phyloP scores from a whole-genome alignment of 2,113 vertebrate genomes.

The Cyprinodon tularosa region DNA sequence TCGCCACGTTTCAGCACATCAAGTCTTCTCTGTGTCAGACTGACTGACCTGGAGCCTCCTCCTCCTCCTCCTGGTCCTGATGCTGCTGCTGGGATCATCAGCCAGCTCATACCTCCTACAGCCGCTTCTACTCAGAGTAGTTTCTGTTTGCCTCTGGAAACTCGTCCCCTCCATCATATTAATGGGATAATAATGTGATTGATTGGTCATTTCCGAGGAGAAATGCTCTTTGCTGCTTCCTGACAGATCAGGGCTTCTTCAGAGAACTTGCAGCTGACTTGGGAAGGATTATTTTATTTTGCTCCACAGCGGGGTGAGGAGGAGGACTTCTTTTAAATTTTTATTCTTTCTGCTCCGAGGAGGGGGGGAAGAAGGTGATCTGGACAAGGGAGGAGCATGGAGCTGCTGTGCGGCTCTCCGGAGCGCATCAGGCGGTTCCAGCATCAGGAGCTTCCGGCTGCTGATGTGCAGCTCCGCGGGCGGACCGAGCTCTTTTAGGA shows the following conservation, averaged over 20 bases:
- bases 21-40: background rate
- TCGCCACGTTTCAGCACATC: constrained; percentile 17
- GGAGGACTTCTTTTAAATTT: background rate
- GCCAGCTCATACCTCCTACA: constrained; percentile 12
- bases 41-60: background rate
- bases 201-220: constrained; percentile 33
- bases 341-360: constrained; percentile 7
- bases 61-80: background rate
- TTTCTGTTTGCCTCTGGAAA: constrained; percentile 24
- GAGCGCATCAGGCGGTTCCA: constrained; percentile 49
- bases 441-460: constrained; percentile 32
- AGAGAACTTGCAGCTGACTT: constrained; percentile 4
- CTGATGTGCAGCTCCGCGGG: constrained; percentile 33
- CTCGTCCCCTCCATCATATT: constrained; percentile 48
- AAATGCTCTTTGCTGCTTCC: constrained; percentile 30
- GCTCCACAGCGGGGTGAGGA: constrained; percentile 3
- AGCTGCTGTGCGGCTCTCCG: constrained; percentile 51
- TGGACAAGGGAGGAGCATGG: constrained; percentile 55
- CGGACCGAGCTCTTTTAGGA: constrained; percentile 15
- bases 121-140: too few species aligned
- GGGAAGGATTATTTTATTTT: background rate
- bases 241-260: constrained; percentile 20
- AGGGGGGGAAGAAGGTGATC: constrained; percentile 11
- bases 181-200: constrained; percentile 53
- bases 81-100: constrained; percentile 9